These are phyloP conservation scores for Harpagoxenus sublaevis DNA, from an alignment of 2,888 invertebrate genomes.

Conservation along the genomic window DNA sequence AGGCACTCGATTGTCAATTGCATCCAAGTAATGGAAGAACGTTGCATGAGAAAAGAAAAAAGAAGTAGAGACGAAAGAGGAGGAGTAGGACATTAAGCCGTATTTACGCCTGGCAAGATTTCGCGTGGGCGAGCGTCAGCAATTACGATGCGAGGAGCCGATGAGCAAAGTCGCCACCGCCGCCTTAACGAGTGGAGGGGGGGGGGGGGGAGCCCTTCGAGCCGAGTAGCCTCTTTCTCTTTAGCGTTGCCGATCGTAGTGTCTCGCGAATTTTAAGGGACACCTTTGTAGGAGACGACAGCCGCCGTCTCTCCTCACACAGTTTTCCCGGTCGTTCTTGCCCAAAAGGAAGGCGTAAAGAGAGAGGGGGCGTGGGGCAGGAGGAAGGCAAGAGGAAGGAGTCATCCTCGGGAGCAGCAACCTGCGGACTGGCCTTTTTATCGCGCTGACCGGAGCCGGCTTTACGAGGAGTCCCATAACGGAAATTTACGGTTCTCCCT, in stretches of 20 bases:
- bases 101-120: conserved; percentile 77
- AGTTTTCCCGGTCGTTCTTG: conserved; percentile 71
- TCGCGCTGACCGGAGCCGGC: conserved; percentile 76
- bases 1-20: neutral
- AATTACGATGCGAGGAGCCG: conserved; percentile 75
- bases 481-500: conserved; percentile 76
- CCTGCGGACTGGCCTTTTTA: conserved; percentile 76
- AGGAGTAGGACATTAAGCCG: conserved; percentile 71
- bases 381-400: conserved; percentile 42
- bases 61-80: conserved; percentile 32
- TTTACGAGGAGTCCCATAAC: conserved; percentile 79
- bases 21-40: conserved; percentile 16
- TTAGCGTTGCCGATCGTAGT: conserved; percentile 67
- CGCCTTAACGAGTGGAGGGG: conserved; percentile 70
- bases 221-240: conserved; percentile 28
- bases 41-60: conserved; percentile 5
- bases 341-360: conserved; percentile 49
- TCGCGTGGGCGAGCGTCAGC: conserved; percentile 77
- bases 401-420: conserved; percentile 77
- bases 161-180: conserved; percentile 67
- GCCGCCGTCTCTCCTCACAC: conserved; percentile 69
- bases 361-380: conserved; percentile 7
- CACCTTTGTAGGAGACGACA: conserved; percentile 72
- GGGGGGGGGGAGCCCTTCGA: neutral
- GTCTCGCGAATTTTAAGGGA: conserved; percentile 77